These are phyloP conservation scores for Geococcyx californianus DNA, from an alignment of 2,113 vertebrate genomes.

Conservation along the genomic window DNA sequence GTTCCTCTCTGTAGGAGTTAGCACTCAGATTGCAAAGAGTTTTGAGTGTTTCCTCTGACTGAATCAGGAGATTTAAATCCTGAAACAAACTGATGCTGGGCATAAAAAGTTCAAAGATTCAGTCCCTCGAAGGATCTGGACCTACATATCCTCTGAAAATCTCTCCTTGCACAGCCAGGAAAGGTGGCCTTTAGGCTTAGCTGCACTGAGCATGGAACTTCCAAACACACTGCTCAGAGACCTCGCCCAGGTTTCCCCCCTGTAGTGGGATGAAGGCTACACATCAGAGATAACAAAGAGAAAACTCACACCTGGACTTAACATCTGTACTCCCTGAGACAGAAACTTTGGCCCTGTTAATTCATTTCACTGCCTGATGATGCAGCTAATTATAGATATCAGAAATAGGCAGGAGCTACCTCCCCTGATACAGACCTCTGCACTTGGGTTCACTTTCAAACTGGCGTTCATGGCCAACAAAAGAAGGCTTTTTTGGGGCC, in stretches of 20 bases:
- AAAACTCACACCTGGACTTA: neutral
- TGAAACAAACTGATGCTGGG: neutral
- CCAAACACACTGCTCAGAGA: neutral
- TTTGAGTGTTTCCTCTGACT: neutral
- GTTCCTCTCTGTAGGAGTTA: neutral
- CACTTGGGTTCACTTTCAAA: neutral
- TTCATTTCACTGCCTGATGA: neutral
- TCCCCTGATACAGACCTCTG: neutral
- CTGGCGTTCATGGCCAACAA: neutral
- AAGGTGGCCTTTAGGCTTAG: neutral
- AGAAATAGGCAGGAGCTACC: neutral
- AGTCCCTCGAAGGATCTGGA: neutral
- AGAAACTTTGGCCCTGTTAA: neutral
- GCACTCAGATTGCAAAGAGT: neutral
- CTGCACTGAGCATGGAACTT: neutral
- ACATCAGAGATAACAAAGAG: neutral
- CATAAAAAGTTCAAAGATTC: neutral
- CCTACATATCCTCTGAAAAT: neutral
- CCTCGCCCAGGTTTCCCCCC: rapidly evolving
- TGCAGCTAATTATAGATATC: neutral
- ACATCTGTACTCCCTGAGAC: neutral
- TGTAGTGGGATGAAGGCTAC: neutral
- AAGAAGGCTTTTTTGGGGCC: neutral
- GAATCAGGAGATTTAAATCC: neutral
- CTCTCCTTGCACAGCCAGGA: neutral